Evolutionary conservation across 1,140 invertebrate species (phyloP).

Genomic region (Oryctes rhinoceros): DNA sequence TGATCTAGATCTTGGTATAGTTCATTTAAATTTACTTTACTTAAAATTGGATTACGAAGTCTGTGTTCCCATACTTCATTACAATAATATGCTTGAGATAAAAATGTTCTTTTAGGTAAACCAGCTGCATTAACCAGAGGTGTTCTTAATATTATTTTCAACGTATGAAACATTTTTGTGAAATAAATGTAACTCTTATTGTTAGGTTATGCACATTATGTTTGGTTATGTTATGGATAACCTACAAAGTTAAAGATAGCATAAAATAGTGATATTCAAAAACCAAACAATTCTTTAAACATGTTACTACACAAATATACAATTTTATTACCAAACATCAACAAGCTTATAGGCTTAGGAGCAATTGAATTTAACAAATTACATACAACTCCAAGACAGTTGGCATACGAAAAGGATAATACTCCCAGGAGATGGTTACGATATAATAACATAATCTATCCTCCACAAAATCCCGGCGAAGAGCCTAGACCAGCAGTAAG

Average conservation of each 20-base stretch:
- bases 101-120: slow-evolving; percentile 57
- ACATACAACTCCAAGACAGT: slow-evolving; percentile 20
- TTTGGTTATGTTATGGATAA: no score
- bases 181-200: no score
- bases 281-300: no score
- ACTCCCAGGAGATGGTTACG: slow-evolving; percentile 65
- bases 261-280: no score
- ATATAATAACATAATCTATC: slow-evolving; percentile 80
- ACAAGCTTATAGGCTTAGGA: background rate
- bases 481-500: slow-evolving; percentile 82
- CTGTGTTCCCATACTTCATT: slow-evolving; percentile 71
- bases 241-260: no score
- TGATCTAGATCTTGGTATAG: slow-evolving; percentile 72
- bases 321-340: background rate
- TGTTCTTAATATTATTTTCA: background rate
- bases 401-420: slow-evolving; percentile 41
- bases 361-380: slow-evolving; percentile 12
- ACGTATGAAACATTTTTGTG: background rate
- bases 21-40: slow-evolving; percentile 70
- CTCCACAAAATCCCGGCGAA: slow-evolving; percentile 79
- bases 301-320: background rate
- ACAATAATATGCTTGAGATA: slow-evolving; percentile 75
- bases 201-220: no score
- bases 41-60: slow-evolving; percentile 67
- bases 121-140: background rate